A percentile compares a stretch with the other conserved stretches of the same genome.
phyloP scores from a whole-genome alignment of 2,888 invertebrate genomes.

The Dasysyrphus tricinctus region DNA sequence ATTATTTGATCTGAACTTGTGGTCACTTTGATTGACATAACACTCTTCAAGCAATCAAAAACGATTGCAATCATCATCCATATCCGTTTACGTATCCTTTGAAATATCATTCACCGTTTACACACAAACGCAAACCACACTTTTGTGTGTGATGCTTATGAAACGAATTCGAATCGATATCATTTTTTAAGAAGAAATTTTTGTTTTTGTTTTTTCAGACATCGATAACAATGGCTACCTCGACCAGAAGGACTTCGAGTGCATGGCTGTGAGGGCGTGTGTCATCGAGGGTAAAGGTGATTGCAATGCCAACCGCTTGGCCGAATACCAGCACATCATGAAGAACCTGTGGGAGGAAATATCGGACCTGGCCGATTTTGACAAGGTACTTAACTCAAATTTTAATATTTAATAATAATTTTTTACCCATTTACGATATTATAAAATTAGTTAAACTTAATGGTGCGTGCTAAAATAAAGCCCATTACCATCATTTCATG shows the following conservation, averaged over 20 bases:
- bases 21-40: constrained; percentile 28
- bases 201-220: constrained; percentile 85
- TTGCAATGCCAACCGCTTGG: constrained; percentile 88
- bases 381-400: constrained; percentile 85
- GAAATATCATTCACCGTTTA: constrained; percentile 6
- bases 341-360: constrained; percentile 93
- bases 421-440: constrained; percentile 21
- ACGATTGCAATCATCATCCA: constrained; percentile 18
- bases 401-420: constrained; percentile 19
- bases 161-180: constrained; percentile 17
- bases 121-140: constrained; percentile 1
- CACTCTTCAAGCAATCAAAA: constrained; percentile 7
- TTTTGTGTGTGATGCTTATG: not conserved
- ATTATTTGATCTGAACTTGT: constrained; percentile 28
- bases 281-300: constrained; percentile 93
- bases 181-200: not conserved
- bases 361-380: constrained; percentile 92
- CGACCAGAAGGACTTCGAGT: constrained; percentile 92
- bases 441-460: constrained; percentile 51
- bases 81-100: not conserved
- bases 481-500: constrained; percentile 41
- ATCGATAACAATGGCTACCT: constrained; percentile 93
- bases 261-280: constrained; percentile 91
- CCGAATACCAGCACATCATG: constrained; percentile 93
- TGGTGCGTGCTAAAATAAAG: constrained; percentile 39